Evolutionary conservation across 2,797 vertebrate species (phyloP), one percentile per base, ranked within the genome.

Genomic region (Phrynocephalus forsythii): DNA sequence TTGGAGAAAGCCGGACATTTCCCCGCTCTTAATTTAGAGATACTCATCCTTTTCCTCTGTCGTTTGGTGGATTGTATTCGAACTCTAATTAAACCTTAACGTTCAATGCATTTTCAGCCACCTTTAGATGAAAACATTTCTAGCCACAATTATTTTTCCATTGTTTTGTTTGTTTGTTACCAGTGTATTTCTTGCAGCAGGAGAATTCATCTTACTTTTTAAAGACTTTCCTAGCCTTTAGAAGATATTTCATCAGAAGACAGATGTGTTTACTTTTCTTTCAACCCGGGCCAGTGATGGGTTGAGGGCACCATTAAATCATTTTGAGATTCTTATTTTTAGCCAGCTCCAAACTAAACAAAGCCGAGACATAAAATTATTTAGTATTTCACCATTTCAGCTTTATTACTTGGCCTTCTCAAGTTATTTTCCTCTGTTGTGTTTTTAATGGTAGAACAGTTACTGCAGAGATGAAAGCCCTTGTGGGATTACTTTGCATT

Each of bases 211-310:
- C 0, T 0, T 88, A 77, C 38, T 68, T 6, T 16, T 92, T 83
- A 88, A 81, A 90, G 87, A 77, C 83, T 92, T 93, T 92, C 89
- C 88, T 91, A 84, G 56, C 66, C 44, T 71, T 93, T 94, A 91
- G 92, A 90, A 91, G 92, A 90, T 89, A 95, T 94, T 93, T 92
- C 90, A 86, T 88, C 88, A 93, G 72, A 93, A 94, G 91, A 94
- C 85, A 82, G 90, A 94, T 94, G 93, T 95, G 94, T 94, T 95
- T 95, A 94, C 90, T 94, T 85, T 95, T 92, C 93, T 94, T 94
- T 91, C 91, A 76, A 90, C 93, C 91, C 84, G 84, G 92, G 90
- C 93, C 48, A 0, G 52, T 93, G 93, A 90, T 95, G 92, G 90
- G 92, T 92, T n/a, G 91, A 94, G 93, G 92, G 92, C 89, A 90